Base-by-base conservation (phyloP, 2,888 invertebrate genomes). In the Allygus modestus region DNA sequence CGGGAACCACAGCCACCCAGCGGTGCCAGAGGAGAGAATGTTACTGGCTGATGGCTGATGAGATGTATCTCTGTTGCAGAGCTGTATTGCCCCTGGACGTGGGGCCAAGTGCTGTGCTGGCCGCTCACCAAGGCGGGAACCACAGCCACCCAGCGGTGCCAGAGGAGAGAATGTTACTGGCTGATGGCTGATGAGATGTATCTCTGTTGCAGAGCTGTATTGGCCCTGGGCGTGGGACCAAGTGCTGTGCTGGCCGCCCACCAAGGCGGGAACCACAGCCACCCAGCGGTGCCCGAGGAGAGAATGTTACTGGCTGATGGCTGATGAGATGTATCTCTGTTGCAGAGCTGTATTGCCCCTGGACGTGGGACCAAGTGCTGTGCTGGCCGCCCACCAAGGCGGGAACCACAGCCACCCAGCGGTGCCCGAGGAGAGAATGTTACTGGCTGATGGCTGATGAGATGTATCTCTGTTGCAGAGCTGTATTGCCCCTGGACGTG, bases 361-460 rank as follows among this genome's bases (percentile, higher is more conserved):
- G 84, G 84, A 82, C 84, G 0, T 97, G 94, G 93, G 98, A 98
- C 89, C 92, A 93, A 23, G 94, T 94, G 88, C 91, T 97, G 0
- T 98, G 98, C 90, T 98, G 98, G 98, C 96, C 96, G 0, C 94
- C 96, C 0, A 95, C 96, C 0, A 92, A 92, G 82, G 95, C 95
- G 0, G 95, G 95, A n/a, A 91, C 92, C 0, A 92, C 92, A 1
- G 92, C 93, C 9, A 92, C 92, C 61, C 94, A 96, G 89, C 92
- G 92, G 87, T 98, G 98, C 89, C 97, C 98, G 0, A 91, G 92
- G 15, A n/a, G n/a, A n/a, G n/a, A n/a, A n/a, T n/a, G n/a, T n/a
- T n/a, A n/a, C n/a, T n/a, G n/a, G n/a, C n/a, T n/a, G n/a, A n/a
- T n/a, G n/a, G n/a, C n/a, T n/a, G n/a, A n/a, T n/a, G n/a, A n/a